phyloP scores from a whole-genome alignment of 1,140 invertebrate species.

The Dendroctonus ponderosae region DNA sequence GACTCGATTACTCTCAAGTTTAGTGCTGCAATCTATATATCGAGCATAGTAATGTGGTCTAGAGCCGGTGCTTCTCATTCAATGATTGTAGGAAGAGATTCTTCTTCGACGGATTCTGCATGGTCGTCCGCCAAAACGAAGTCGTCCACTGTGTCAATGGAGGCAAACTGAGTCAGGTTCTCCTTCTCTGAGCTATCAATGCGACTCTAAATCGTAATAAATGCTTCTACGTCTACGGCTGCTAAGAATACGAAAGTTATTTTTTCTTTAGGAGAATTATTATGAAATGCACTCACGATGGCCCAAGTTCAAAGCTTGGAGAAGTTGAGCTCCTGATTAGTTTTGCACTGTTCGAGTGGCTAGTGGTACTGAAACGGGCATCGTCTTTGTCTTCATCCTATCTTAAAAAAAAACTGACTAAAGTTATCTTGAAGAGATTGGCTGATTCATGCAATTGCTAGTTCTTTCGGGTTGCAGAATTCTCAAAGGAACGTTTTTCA shows the following conservation, averaged over 20 bases:
- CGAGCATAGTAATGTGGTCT: conserved; percentile 38
- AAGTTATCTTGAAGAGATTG: no score
- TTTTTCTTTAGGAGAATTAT: neutral
- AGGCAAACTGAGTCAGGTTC: neutral
- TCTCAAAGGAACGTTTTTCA: no score
- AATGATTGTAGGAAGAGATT: conserved; percentile 21
- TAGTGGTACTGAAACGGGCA: neutral
- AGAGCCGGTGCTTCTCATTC: conserved; percentile 24
- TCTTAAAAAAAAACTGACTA: neutral
- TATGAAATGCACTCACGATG: neutral
- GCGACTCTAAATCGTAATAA: neutral
- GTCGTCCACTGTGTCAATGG: no score
- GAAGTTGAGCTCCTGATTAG: no score
- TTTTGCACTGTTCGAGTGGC: neutral
- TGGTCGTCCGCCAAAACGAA: no score
- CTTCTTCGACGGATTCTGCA: conserved; percentile 17
- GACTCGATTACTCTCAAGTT: conserved; percentile 31
- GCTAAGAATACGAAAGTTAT: neutral
- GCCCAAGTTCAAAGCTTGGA: no score
- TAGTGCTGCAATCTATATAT: conserved; percentile 29
- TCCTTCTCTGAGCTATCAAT: neutral
- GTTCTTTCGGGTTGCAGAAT: no score
- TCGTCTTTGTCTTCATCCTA: neutral
- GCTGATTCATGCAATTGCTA: no score
- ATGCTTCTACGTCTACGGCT: neutral